Evolutionary conservation across 1,140 invertebrate species (phyloP).

Genomic region (Nasonia giraulti): DNA sequence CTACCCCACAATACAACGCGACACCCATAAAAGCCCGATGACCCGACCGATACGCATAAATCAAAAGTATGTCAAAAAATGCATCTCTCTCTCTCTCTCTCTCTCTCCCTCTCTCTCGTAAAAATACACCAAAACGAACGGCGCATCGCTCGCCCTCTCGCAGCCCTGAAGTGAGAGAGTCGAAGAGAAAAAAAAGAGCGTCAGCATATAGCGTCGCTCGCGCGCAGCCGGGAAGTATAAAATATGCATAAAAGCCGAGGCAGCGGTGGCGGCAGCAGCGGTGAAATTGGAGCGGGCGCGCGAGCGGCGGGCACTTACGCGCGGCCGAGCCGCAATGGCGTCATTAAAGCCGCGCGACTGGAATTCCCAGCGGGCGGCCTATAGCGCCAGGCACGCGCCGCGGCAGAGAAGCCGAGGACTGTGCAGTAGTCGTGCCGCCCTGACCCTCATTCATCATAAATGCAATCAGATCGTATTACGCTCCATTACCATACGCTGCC

Average conservation of each 20-base stretch:
- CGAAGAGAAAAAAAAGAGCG: not conserved
- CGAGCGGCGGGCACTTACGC: slow-evolving; percentile 35
- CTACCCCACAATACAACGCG: not conserved
- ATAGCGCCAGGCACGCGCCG: not conserved
- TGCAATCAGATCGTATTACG: slow-evolving; percentile 65
- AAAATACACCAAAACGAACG: not conserved
- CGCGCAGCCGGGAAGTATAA: slow-evolving; percentile 18
- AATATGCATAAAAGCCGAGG: slow-evolving; percentile 30
- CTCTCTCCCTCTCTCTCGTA: not conserved
- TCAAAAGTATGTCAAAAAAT: not conserved
- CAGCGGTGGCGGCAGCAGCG: not conserved
- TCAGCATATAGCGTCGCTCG: not conserved
- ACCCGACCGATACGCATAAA: not conserved
- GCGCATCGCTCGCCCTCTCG: not conserved
- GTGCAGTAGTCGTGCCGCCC: slow-evolving; percentile 35
- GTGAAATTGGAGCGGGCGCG: slow-evolving; percentile 25
- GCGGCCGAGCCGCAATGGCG: slow-evolving; percentile 48
- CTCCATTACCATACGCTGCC: slow-evolving; percentile 60
- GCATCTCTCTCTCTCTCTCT: not conserved
- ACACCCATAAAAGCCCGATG: not conserved
- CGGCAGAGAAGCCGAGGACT: not conserved
- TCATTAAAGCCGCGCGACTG: slow-evolving; percentile 60
- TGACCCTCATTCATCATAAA: slow-evolving; percentile 62
- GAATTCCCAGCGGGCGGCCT: slow-evolving; percentile 56
- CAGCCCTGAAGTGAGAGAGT: not conserved